Percentiles rank a stretch among this genome's conserved stretches.
Conservation (phyloP, 2,888 invertebrate species). For the Galeopsomyia nigrocyanea region DNA sequence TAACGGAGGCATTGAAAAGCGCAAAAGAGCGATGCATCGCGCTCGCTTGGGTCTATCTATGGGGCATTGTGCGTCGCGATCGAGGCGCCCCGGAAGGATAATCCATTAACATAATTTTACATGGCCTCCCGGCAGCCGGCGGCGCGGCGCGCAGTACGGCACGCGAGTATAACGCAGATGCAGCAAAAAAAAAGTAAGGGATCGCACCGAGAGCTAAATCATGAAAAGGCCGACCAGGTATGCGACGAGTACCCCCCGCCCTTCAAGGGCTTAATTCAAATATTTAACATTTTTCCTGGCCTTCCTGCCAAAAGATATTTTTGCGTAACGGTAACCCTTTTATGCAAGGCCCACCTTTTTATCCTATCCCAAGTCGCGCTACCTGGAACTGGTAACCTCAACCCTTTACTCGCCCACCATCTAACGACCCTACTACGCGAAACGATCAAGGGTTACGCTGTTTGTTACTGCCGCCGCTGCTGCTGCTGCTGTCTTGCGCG, state of each 20-base stretch:
- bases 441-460: slow-evolving; percentile 22
- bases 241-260: slow-evolving; percentile 25
- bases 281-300: slow-evolving; percentile 64
- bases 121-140: slow-evolving; percentile 53
- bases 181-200: slow-evolving; percentile 64
- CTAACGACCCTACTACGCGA: slow-evolving; percentile 52
- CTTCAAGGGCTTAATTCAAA: slow-evolving; percentile 66
- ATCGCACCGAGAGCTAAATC: slow-evolving; percentile 56
- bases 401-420: slow-evolving; percentile 44
- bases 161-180: slow-evolving; percentile 64
- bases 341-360: slow-evolving; percentile 29
- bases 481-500: slow-evolving; percentile 21
- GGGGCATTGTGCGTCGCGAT: slow-evolving; percentile 15
- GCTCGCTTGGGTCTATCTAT: background rate
- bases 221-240: slow-evolving; percentile 51
- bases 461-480: slow-evolving; percentile 41
- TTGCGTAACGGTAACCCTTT: slow-evolving; percentile 61
- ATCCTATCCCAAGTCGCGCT: slow-evolving; percentile 33
- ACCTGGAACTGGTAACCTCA: slow-evolving; percentile 62
- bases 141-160: background rate
- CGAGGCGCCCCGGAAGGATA: slow-evolving; percentile 60
- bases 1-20: too few species aligned
- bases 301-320: slow-evolving; percentile 52
- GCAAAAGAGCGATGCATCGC: background rate
- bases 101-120: slow-evolving; percentile 70